Percentiles rank a stretch among this genome's conserved stretches.
These are phyloP conservation scores for Scarus forsteni DNA, from an alignment of 2,797 vertebrate species.

Conservation along the genomic window DNA sequence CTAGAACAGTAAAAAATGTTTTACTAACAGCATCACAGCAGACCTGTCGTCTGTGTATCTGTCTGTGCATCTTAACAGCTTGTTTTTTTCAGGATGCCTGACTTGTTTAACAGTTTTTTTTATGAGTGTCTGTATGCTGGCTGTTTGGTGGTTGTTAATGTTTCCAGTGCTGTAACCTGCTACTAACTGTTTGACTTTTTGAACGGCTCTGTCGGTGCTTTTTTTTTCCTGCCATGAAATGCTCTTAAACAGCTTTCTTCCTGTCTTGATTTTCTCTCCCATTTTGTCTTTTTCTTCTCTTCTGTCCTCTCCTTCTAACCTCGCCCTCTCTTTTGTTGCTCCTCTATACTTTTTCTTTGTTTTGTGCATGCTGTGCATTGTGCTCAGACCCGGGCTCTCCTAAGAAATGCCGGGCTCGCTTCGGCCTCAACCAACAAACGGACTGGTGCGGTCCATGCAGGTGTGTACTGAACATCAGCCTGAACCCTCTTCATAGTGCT, in stretches of 20 bases:
- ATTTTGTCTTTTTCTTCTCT: conserved; percentile 15
- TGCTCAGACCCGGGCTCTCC: conserved; percentile 97
- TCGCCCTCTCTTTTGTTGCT: conserved; percentile 12
- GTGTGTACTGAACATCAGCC: conserved; percentile 90
- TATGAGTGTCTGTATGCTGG: conserved; percentile 6
- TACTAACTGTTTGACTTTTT: conserved; percentile 65
- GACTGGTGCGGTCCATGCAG: conserved; percentile 99
- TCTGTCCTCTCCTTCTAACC: conserved; percentile 58
- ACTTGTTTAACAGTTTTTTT: conserved; percentile 19
- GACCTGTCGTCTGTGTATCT: conserved; percentile 24
- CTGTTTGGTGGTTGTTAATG: conserved; percentile 22
- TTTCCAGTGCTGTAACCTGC: conserved; percentile 36
- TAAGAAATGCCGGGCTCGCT: conserved; percentile 99
- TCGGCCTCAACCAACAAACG: conserved; percentile 99
- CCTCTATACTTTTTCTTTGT: conserved; percentile 40
- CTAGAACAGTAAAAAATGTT: background rate
- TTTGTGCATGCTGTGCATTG: conserved; percentile 88
- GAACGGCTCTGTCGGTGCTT: conserved; percentile 37
- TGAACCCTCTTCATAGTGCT: conserved; percentile 14
- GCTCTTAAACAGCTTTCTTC: conserved; percentile 36
- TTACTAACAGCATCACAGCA: conserved; percentile 45
- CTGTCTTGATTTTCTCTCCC: conserved; percentile 7
- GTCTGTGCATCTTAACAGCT: conserved; percentile 36
- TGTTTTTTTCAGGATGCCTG: conserved; percentile 58
- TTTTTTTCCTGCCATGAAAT: conserved; percentile 29